These are phyloP conservation scores for Sebastes oblongus DNA, from an alignment of 2,797 vertebrate species.

Conservation along the genomic window DNA sequence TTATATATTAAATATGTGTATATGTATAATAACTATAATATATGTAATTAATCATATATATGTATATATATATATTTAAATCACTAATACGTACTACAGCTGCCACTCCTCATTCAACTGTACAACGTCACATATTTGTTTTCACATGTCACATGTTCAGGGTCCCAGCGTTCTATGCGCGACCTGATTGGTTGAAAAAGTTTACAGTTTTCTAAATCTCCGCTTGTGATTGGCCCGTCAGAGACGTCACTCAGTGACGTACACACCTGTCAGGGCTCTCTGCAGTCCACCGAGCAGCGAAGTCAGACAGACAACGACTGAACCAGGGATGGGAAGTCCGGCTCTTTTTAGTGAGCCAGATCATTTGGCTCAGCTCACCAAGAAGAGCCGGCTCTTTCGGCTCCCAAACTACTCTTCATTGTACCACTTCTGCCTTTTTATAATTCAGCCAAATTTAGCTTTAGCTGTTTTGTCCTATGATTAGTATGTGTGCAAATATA, in stretches of 20 bases:
- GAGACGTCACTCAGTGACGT: slow-evolving; percentile 55
- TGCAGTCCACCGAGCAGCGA: slow-evolving; percentile 32
- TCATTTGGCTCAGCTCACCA: too few relatives aligned
- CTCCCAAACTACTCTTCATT: not conserved
- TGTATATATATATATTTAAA: too few relatives aligned
- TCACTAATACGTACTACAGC: not conserved
- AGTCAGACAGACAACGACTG: slow-evolving; percentile 30
- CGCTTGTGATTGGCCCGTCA: slow-evolving; percentile 53
- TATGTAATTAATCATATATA: not conserved
- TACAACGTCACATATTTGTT: slow-evolving; percentile 64
- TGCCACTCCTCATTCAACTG: slow-evolving; percentile 37
- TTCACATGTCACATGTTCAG: slow-evolving; percentile 55
- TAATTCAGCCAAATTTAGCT: too few relatives aligned
- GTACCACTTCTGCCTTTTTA: too few relatives aligned
- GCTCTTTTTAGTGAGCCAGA: too few relatives aligned
- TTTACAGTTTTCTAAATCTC: slow-evolving; percentile 17
- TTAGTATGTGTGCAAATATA: too few relatives aligned
- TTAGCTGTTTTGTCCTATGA: too few relatives aligned
- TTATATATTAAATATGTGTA: too few relatives aligned
- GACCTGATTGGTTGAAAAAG: slow-evolving; percentile 68
- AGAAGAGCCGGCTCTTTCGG: not conserved
- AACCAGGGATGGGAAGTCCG: too few relatives aligned
- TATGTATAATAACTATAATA: not conserved
- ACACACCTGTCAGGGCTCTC: slow-evolving; percentile 44
- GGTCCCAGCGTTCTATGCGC: not conserved